phyloP scores from a whole-genome alignment of 1,140 invertebrate genomes.

The Rhizoglyphus robini region DNA sequence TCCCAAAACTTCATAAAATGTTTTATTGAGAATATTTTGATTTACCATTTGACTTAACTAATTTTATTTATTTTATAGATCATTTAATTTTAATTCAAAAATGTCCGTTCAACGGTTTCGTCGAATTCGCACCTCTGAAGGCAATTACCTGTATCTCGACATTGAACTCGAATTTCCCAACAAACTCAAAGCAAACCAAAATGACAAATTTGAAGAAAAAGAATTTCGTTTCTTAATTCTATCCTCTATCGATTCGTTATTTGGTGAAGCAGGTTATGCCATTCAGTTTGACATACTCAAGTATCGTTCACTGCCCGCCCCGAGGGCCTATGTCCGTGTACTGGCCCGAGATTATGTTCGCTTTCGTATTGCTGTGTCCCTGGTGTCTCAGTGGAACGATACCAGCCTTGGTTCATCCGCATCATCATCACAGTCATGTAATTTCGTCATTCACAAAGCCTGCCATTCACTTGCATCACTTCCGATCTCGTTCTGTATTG shows the following conservation, averaged over 20 bases:
- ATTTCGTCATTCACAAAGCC: background rate
- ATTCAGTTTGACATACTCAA: constrained; percentile 7
- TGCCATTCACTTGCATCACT: background rate
- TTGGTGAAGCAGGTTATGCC: background rate
- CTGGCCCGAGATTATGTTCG: background rate
- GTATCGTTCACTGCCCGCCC: background rate
- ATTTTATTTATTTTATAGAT: no score
- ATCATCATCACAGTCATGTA: no score
- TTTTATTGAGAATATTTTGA: no score
- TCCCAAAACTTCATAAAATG: no score
- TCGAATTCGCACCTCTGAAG: no score
- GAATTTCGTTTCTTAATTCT: background rate
- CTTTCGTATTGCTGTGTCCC: background rate
- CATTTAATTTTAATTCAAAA: no score
- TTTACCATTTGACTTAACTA: no score
- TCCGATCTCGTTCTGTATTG: background rate
- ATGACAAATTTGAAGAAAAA: background rate
- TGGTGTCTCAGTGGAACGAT: background rate
- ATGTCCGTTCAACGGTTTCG: no score
- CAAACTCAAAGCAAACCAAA: no score
- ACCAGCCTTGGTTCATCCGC: background rate
- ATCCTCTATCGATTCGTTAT: background rate
- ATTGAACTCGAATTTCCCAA: background rate
- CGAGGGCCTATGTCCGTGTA: background rate
- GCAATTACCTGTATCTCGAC: no score